phyloP scores from a whole-genome alignment of 2,113 vertebrate species.

The Diadophis punctatus region DNA sequence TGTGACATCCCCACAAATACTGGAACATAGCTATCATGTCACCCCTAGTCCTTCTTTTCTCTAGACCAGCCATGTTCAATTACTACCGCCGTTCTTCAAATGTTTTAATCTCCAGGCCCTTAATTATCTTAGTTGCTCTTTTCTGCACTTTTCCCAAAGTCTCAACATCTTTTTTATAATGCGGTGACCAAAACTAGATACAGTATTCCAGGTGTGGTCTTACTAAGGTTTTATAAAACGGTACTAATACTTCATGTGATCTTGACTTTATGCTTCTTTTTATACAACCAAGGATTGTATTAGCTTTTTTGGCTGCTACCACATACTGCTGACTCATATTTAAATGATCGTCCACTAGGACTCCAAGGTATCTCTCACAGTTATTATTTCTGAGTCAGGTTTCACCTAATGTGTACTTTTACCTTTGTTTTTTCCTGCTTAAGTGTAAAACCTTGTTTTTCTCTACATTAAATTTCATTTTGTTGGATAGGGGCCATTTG shows the following conservation, averaged over 20 bases:
- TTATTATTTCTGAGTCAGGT: too few relatives aligned
- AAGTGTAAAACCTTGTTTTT: not conserved
- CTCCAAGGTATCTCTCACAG: too few relatives aligned
- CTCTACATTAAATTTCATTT: not conserved
- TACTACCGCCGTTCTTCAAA: not conserved
- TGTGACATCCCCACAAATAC: not conserved
- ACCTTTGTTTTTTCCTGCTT: too few relatives aligned
- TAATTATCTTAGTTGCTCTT: not conserved
- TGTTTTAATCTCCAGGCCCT: not conserved
- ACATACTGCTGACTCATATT: too few relatives aligned
- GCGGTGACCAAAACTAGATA: not conserved
- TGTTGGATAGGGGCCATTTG: not conserved
- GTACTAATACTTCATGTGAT: too few relatives aligned
- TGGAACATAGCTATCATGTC: not conserved
- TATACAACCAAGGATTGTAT: too few relatives aligned
- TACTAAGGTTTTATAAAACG: not conserved
- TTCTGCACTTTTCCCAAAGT: not conserved
- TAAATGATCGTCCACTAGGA: too few relatives aligned
- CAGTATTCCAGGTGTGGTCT: not conserved
- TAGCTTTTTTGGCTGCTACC: too few relatives aligned
- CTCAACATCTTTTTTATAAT: not conserved
- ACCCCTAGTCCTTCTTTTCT: not conserved
- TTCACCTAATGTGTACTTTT: too few relatives aligned
- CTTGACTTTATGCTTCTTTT: too few relatives aligned
- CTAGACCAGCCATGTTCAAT: not conserved